Percentiles rank a stretch among this genome's conserved stretches.
These are phyloP conservation scores for Ptyas mucosa DNA, from an alignment of 2,113 vertebrate species.

Conservation along the genomic window DNA sequence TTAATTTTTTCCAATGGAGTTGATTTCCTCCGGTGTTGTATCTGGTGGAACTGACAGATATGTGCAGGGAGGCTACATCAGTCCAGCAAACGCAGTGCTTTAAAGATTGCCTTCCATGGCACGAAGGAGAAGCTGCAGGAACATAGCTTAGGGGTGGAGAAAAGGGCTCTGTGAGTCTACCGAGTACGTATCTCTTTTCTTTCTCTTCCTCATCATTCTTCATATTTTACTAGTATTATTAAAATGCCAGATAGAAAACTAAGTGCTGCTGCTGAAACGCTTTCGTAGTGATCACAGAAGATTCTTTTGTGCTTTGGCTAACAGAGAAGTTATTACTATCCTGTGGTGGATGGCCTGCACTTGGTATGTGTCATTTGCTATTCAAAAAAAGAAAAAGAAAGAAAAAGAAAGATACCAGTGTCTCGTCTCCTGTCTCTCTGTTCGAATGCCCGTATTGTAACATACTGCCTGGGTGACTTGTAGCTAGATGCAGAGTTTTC, in stretches of 20 bases:
- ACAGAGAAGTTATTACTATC: not conserved
- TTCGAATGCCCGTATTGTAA: not conserved
- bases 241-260: not conserved
- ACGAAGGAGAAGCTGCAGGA: not conserved
- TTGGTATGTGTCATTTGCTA: not conserved
- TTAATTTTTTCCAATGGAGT: not conserved
- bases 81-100: not conserved
- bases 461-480: not conserved
- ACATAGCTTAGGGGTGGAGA: not conserved
- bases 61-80: not conserved
- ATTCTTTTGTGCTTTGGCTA: constrained; percentile 15
- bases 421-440: constrained; percentile 20
- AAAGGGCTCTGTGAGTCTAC: not conserved
- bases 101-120: not conserved
- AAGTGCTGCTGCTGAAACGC: not conserved
- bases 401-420: not conserved
- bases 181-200: not conserved
- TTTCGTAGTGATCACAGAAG: not conserved
- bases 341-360: constrained; percentile 11
- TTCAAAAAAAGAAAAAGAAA: too few species aligned
- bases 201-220: not conserved
- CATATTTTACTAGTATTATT: not conserved
- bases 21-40: not conserved
- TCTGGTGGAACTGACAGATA: not conserved
- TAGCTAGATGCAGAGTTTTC: constrained; percentile 4